Evolutionary conservation across 1,140 invertebrate species (phyloP).

Genomic region (Laupala kohalensis): DNA sequence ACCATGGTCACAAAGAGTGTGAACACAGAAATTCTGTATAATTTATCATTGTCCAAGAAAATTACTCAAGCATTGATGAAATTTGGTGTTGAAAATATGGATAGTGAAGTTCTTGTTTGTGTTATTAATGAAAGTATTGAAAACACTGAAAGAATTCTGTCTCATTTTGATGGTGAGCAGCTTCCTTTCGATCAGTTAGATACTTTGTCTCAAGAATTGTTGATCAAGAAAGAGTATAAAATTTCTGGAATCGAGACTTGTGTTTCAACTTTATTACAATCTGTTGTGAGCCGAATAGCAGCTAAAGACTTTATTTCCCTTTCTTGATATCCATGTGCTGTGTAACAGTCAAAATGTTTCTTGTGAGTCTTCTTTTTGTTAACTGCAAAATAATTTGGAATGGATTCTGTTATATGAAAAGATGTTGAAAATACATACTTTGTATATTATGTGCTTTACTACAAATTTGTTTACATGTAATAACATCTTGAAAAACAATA

Average conservation of each 20-base stretch:
- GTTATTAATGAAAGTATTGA: constrained; percentile 31
- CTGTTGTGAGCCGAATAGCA: constrained; percentile 44
- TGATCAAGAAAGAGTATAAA: constrained; percentile 41
- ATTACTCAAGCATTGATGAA: constrained; percentile 47
- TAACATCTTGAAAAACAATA: not conserved
- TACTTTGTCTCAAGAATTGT: constrained; percentile 30
- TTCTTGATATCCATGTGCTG: no score
- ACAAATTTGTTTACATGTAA: not conserved
- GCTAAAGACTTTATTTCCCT: constrained; percentile 31
- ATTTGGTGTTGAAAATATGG: constrained; percentile 45
- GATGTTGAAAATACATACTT: no score
- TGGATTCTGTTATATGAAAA: no score
- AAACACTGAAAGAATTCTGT: constrained; percentile 27
- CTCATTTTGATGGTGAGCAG: no score
- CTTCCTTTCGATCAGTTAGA: no score
- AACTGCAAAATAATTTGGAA: no score
- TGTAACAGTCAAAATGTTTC: no score
- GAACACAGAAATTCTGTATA: constrained; percentile 53
- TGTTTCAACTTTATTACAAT: constrained; percentile 34
- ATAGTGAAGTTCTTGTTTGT: constrained; percentile 39
- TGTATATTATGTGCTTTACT: not conserved
- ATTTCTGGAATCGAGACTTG: constrained; percentile 32
- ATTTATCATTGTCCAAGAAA: constrained; percentile 51
- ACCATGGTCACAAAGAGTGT: constrained; percentile 44
- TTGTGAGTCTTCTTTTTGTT: no score